Evolutionary conservation across 2,113 vertebrate species (phyloP), one percentile per base, ranked within the genome.

Genomic region (Cheilinus undulatus): DNA sequence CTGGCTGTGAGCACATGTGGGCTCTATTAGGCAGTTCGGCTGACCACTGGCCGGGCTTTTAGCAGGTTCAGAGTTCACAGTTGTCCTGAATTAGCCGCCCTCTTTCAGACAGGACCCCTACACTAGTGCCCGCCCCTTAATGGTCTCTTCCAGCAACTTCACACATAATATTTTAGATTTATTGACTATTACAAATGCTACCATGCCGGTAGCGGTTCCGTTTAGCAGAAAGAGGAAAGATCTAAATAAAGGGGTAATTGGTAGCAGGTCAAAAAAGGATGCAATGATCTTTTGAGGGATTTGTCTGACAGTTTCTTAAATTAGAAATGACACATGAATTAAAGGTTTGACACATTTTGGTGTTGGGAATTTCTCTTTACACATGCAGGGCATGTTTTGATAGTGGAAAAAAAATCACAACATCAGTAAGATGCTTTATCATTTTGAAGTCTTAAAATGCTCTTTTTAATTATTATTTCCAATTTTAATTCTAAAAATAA

Each of bases 131-230:
- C 94, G 94, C 94, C 95, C 94, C 94, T 95, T 97, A 97, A 98
- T 96, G 95, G 95, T 93, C 90, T 80, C 94, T 95, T 89, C 95
- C 70, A 93, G 89, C 94, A 94, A 96, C 95, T 97, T 98, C 96
- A 95, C 97, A 99, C 96, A 93, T 97, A 97, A 97, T 98, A 96
- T 96, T 95, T 96, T 91, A 95, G 94, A 97, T 98, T 97, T 98
- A 98, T 97, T 95, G 96, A 94, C 95, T 96, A 95, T 96, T 95
- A 96, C 94, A 94, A 95, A 96, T 93, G 95, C 95, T 96, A 88
- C 94, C 94, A 95, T 86, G 95, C 94, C 95, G 92, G 95, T 96
- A 96, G 96, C 93, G 89, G 93, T 96, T 96, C 95, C 92, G 93
- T 93, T 95, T 6, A 20, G 67, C 48, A 43, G 58, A 78, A 82